Evolutionary conservation across 35 echinoderm and acorn worm species (phyloP).

Genomic region (Patiria miniata): DNA sequence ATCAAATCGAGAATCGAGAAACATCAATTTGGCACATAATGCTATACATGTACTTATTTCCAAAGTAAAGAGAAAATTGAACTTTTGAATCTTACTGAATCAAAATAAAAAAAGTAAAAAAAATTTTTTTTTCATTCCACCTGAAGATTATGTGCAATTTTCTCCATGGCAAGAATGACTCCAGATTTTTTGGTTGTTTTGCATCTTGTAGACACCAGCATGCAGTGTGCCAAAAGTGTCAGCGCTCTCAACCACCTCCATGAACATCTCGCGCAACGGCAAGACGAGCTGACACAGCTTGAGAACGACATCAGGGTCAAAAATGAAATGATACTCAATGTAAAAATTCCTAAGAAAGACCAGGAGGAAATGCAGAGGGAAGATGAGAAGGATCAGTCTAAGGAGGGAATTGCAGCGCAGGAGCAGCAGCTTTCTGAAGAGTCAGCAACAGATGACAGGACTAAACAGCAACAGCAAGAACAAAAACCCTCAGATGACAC

Average conservation of each 20-base stretch:
- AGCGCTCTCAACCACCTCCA: constrained; percentile 58
- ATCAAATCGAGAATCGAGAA: too few species aligned
- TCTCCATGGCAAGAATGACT: too few species aligned
- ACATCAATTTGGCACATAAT: too few species aligned
- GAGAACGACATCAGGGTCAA: not conserved
- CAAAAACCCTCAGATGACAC: not conserved
- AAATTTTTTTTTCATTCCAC: too few species aligned
- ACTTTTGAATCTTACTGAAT: too few species aligned
- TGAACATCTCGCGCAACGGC: not conserved
- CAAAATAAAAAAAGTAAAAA: too few species aligned
- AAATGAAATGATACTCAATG: not conserved
- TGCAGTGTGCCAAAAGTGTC: constrained; percentile 59
- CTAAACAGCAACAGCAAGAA: not conserved
- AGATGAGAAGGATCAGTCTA: not conserved
- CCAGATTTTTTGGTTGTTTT: not conserved
- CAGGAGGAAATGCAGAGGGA: not conserved
- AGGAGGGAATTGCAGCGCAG: not conserved
- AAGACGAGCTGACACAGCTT: not conserved
- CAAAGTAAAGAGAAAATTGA: too few species aligned
- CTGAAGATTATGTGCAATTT: too few species aligned
- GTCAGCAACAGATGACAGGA: constrained; percentile 12
- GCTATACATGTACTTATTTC: too few species aligned
- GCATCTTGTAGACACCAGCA: constrained; percentile 57
- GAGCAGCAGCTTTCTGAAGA: not conserved
- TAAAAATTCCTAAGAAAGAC: not conserved